Conservation (phyloP, 2,797 vertebrate species). For the Notoglanidium macrostoma region DNA sequence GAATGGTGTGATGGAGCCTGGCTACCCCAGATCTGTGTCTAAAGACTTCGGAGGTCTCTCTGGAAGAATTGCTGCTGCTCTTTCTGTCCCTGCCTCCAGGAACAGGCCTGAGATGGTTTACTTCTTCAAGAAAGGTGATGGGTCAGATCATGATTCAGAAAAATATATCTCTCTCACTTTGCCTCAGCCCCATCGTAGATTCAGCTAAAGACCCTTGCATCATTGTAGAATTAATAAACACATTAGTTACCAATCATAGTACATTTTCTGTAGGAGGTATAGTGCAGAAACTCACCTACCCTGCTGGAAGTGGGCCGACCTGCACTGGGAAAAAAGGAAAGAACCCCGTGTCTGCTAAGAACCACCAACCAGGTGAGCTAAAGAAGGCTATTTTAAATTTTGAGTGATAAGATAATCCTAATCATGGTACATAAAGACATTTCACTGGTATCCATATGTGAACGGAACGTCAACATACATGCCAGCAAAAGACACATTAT, state of each 20-base stretch:
- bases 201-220: too few species aligned
- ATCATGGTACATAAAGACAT: background rate
- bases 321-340: constrained; percentile 64
- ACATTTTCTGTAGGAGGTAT: constrained; percentile 73
- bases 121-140: constrained; percentile 87
- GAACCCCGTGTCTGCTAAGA: constrained; percentile 53
- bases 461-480: background rate
- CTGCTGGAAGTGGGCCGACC: constrained; percentile 67
- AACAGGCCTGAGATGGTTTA: constrained; percentile 81
- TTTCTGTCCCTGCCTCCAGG: constrained; percentile 77
- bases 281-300: constrained; percentile 83
- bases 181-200: background rate
- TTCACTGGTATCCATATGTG: background rate
- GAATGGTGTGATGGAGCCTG: constrained; percentile 79
- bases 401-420: background rate
- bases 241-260: background rate
- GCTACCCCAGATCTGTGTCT: constrained; percentile 82
- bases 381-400: background rate
- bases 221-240: background rate
- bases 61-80: constrained; percentile 79
- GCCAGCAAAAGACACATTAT: too few species aligned
- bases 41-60: constrained; percentile 85
- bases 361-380: constrained; percentile 58
- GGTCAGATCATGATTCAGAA: background rate
- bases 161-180: background rate